Conservation (phyloP, 2,113 vertebrate species). For the Ornithorhynchus anatinus region DNA sequence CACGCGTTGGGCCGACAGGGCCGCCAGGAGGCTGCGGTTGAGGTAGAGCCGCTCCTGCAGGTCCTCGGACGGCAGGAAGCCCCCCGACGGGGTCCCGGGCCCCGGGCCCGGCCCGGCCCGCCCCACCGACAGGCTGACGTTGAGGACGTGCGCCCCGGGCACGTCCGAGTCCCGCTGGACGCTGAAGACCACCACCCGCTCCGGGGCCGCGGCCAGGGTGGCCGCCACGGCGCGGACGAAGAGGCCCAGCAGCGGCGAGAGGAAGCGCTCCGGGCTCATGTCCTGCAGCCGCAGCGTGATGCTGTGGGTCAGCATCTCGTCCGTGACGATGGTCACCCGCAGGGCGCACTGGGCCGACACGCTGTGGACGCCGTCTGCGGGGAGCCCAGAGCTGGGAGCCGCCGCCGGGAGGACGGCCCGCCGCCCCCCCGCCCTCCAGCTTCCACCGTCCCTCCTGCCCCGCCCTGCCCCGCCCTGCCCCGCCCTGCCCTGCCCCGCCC, state of each 20-base stretch:
- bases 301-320: slow-evolving; percentile 96
- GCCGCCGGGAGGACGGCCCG: background rate
- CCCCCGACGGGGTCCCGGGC: slow-evolving; percentile 39
- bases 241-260: slow-evolving; percentile 86
- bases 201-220: slow-evolving; percentile 82
- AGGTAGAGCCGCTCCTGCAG: slow-evolving; percentile 94
- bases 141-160: slow-evolving; percentile 85
- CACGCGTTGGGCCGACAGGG: slow-evolving; percentile 87
- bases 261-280: slow-evolving; percentile 92
- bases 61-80: slow-evolving; percentile 89
- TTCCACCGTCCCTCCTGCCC: background rate
- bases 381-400: accelerated
- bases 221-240: slow-evolving; percentile 90
- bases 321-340: slow-evolving; percentile 92
- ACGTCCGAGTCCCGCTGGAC: slow-evolving; percentile 91
- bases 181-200: slow-evolving; percentile 91
- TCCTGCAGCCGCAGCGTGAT: slow-evolving; percentile 92
- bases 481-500: background rate
- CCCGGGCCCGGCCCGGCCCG: slow-evolving; percentile 51
- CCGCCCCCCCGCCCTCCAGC: background rate
- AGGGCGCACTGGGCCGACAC: slow-evolving; percentile 90
- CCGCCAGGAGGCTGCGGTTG: slow-evolving; percentile 88
- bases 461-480: background rate
- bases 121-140: slow-evolving; percentile 90
- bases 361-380: slow-evolving; percentile 85